These are phyloP conservation scores for Coracias cyanogaster DNA, from an alignment of 2,797 vertebrate genomes.

Conservation along the genomic window DNA sequence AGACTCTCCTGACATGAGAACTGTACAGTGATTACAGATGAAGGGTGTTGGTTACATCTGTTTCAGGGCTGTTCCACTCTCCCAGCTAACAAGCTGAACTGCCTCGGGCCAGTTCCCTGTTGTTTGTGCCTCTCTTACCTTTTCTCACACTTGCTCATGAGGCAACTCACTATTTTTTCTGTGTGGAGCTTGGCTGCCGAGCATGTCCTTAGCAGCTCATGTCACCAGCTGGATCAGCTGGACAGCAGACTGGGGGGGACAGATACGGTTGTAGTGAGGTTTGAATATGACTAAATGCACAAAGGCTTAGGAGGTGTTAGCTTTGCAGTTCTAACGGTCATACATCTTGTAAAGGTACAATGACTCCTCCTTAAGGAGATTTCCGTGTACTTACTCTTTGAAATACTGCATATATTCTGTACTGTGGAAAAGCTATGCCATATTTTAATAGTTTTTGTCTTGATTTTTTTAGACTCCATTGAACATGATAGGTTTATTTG, in stretches of 20 bases:
- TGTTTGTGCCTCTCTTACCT: slow-evolving; percentile 55
- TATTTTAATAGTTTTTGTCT: not conserved
- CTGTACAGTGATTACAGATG: slow-evolving; percentile 51
- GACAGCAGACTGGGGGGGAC: not conserved
- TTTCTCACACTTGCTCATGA: slow-evolving; percentile 71
- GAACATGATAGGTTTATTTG: not conserved
- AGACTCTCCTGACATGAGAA: slow-evolving; percentile 67
- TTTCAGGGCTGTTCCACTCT: slow-evolving; percentile 34
- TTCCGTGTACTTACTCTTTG: not conserved
- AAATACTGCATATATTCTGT: not conserved
- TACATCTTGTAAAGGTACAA: not conserved
- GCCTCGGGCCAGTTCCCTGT: slow-evolving; percentile 71
- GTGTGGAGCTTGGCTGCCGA: slow-evolving; percentile 8
- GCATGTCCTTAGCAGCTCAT: not conserved
- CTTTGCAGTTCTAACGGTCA: not conserved
- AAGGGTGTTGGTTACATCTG: slow-evolving; percentile 72
- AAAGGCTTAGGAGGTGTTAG: not conserved
- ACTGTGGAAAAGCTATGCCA: not conserved
- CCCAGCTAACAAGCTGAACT: slow-evolving; percentile 64
- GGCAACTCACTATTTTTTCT: slow-evolving; percentile 32
- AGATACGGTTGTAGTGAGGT: not conserved
- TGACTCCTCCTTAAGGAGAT: not conserved
- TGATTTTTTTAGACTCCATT: not conserved
- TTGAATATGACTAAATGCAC: not conserved
- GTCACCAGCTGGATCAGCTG: slow-evolving; percentile 50